Evolutionary conservation across 2,888 invertebrate species (phyloP), one percentile per base, ranked within the genome.

Genomic region (Dicycla oo): DNA sequence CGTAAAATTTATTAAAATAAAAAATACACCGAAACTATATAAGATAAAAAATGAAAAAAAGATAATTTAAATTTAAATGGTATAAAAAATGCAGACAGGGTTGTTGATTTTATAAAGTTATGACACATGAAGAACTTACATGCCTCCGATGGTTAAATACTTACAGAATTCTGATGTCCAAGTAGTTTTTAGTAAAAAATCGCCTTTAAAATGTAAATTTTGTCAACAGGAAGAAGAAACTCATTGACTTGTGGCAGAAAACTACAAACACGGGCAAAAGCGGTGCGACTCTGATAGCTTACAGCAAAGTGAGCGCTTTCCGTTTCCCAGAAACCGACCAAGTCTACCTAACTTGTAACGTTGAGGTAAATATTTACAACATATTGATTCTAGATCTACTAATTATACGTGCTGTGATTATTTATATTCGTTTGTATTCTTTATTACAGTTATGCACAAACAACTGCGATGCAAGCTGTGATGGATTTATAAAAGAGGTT

Each of bases 321-420:
- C 97, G 97, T 80, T 98, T 98, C 88, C 98, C 98, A 0, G 98
- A 98, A 78, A 97, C 97, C 34, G 97, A 97, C 79, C 97, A 97
- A 92, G 97, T 98, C 0, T 97, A 97, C 85, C 91, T 98, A 3
- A 97, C 97, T 20, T 98, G 98, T 91, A 98, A 98, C 86, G 97
- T 98, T 78, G 97, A 97, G 96, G 97, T 97, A 93, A 92, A 88
- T 78, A 68, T 67, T 38, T 34, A 45, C 13, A n/a, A 20, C 0
- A 49, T 11, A n/a, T 15, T 57, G 1, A 20, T 1, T 63, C 3
- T 13, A 26, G 6, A 51, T 23, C 15, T 20, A 20, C 13, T 15
- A 18, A 3, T 45, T 20, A 7, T 8, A 38, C 8, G 3, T 49
- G n/a, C 15, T 62, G 34, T n/a, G 18, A 40, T 11, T 6, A 38